Conservation (phyloP, 2,888 invertebrate genomes). For the Scaeva pyrastri region DNA sequence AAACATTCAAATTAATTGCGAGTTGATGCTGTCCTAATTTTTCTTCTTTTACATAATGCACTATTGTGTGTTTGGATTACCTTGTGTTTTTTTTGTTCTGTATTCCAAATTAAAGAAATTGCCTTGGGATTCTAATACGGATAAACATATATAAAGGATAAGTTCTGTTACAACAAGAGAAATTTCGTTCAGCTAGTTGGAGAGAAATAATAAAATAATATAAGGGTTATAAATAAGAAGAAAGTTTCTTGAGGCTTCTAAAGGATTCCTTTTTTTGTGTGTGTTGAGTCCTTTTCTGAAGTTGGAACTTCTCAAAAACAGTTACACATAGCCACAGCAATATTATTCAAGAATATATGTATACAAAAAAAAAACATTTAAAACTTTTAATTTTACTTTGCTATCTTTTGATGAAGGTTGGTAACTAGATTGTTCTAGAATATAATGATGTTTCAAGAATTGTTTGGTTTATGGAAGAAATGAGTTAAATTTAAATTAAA, state of each 20-base stretch:
- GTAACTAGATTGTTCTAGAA: too few relatives aligned
- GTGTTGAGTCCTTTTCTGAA: neutral
- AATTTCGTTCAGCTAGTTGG: slow-evolving; percentile 6
- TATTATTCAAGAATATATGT: neutral
- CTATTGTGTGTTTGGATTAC: slow-evolving; percentile 53
- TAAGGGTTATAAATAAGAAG: slow-evolving; percentile 21
- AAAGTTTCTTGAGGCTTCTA: neutral
- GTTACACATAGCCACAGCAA: neutral
- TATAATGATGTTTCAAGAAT: too few relatives aligned
- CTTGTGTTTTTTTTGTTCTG: slow-evolving; percentile 30
- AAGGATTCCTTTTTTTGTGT: neutral
- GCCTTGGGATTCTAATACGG: slow-evolving; percentile 16
- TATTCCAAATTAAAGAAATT: slow-evolving; percentile 11
- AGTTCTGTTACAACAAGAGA: slow-evolving; percentile 17
- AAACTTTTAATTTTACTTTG: neutral
- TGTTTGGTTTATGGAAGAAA: too few relatives aligned
- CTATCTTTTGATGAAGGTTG: too few relatives aligned
- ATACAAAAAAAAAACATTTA: neutral
- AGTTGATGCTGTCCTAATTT: slow-evolving; percentile 59
- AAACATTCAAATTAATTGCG: slow-evolving; percentile 74
- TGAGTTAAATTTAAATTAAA: too few relatives aligned
- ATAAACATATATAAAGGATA: neutral
- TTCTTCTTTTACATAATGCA: slow-evolving; percentile 51
- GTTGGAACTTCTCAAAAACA: neutral
- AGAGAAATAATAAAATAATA: neutral